Conservation (phyloP, 1,140 invertebrate genomes). For the Heliconius hermathena region DNA sequence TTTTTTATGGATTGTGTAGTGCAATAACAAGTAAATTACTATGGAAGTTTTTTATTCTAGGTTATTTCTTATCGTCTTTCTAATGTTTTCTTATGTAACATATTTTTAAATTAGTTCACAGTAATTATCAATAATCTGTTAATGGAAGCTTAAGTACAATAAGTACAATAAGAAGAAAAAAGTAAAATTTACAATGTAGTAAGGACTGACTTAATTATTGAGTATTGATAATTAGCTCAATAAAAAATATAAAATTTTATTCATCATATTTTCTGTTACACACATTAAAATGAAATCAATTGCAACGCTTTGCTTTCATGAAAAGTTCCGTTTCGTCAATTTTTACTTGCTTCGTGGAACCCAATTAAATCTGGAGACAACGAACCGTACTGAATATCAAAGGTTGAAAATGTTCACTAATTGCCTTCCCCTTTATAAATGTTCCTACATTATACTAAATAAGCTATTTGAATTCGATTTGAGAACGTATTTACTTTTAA, state of each 20-base stretch:
- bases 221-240: background rate
- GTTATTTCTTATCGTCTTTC: background rate
- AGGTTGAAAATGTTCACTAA: constrained; percentile 11
- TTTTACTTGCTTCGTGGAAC: background rate
- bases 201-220: too few relatives aligned
- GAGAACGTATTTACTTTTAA: background rate
- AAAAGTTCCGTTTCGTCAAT: background rate
- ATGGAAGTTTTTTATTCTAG: background rate
- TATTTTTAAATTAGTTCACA: too few relatives aligned
- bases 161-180: too few relatives aligned
- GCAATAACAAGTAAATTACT: background rate
- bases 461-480: background rate
- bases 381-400: background rate
- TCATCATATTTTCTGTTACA: too few relatives aligned
- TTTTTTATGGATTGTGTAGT: background rate
- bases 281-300: too few relatives aligned
- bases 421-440: background rate
- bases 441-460: background rate
- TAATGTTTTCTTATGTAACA: background rate
- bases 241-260: background rate
- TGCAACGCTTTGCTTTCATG: too few relatives aligned
- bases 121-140: too few relatives aligned
- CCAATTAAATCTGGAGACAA: constrained; percentile 6
- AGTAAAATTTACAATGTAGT: too few relatives aligned
- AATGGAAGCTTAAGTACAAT: too few relatives aligned